Evolutionary conservation across 2,888 invertebrate genomes (phyloP), one percentile per base, ranked within the genome.

Genomic region (Drosophila kanekoi): DNA sequence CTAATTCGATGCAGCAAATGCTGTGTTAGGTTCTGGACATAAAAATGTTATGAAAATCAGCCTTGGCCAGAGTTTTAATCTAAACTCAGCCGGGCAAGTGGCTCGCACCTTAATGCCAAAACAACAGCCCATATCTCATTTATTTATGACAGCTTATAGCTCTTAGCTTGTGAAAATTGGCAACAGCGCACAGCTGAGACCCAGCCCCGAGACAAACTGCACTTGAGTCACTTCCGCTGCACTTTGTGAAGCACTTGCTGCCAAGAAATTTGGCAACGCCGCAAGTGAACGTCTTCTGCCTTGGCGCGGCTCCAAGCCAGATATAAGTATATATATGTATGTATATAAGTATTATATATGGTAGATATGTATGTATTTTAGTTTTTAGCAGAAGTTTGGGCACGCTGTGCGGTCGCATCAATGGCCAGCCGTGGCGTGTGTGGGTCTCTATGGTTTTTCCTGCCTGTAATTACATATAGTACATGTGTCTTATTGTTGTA

Each of bases 281-380:
- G 84, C 78, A 83, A 82, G 86, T 85, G 82, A 80, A 73, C 86
- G 86, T 83, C 79, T 79, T 81, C 82, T 78, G 78, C 72, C 66
- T 54, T 68, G 68, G 68, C 68, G 59, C 67, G 66, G 66, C 71
- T 70, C 41, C 56, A 58, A 65, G 40, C 37, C 54, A 16, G 47
- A 35, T 53, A 32, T 32, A 13, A 13, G 20, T 35, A 4, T 38
- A n/a, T 51, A 20, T 44, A 37, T 44, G 28, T 44, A n/a, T 37
- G 11, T 18, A 40, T 35, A n/a, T n/a, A n/a, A n/a, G n/a, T n/a
- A n/a, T n/a, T n/a, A n/a, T n/a, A n/a, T n/a, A n/a, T n/a, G n/a
- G n/a, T 20, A 48, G 23, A 18, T 16, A 33, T 8, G 2, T 28
- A 28, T 52, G 53, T 48, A 14, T 38, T 38, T 14, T 14, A 14